Base-by-base conservation (phyloP, 2,797 vertebrate species). In the Anguilla obscura region DNA sequence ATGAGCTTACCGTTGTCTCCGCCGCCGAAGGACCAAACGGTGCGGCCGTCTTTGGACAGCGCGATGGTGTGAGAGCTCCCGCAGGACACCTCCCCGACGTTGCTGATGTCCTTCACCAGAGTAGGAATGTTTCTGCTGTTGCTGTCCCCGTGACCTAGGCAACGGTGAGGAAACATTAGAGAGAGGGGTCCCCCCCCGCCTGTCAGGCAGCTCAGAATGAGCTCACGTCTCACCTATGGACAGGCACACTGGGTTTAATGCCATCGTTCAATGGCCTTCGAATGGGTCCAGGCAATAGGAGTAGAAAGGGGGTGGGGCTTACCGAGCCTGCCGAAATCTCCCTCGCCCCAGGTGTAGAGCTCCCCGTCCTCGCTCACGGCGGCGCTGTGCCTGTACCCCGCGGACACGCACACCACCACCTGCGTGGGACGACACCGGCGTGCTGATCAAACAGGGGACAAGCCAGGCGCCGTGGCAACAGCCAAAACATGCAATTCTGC, bases 341-440 rank as follows among this genome's bases (percentile, higher is more conserved):
- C 96, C 92, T 97, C 96, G 0, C 96, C 96, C 96, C 96, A 97
- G 0, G 96, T 96, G 92, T 96, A 97, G 30, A 97, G 93, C 93
- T 97, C 96, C 88, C 96, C 96, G 14, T 97, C 96, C 88, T 96
- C 95, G 4, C 96, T 96, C 91, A 97, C 96, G 0, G 96, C 95
- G 9, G 96, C 95, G 56, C 96, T 97, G 94, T 97, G 96, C 93
- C 96, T 95, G 93, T 97, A 97, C 88, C 96, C 96, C 86, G 96
- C 96, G 90, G 96, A 96, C 91, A 97, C 96, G 90, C 96, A 97
- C 14, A 96, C 95, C 90, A 97, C 96, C 94, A 96, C 95, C 96
- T 97, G 92, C 58, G 10, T 48, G 21, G 33, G 1, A 79, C 48
- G 3, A 33, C 52, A 74, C 16, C 63, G 12, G 33, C 27, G 3